Evolutionary conservation across 23 tunicate genomes (phyloP).

Genomic region (Halocynthia roretzi): DNA sequence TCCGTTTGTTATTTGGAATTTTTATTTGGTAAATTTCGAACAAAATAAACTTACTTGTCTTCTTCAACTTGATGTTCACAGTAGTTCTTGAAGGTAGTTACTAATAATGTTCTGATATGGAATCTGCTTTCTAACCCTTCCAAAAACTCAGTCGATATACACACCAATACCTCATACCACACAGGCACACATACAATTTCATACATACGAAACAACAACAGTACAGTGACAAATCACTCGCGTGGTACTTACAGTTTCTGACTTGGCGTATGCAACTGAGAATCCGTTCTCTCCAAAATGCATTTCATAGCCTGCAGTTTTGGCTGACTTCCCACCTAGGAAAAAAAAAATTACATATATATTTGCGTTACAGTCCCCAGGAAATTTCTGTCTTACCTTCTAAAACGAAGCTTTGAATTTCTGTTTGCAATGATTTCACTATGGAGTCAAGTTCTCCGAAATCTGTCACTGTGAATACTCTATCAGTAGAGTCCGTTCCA

Average conservation of each 20-base stretch:
- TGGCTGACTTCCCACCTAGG: background rate
- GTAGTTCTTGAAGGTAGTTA: no score
- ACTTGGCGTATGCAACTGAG: background rate
- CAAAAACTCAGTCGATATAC: no score
- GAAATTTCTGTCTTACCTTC: background rate
- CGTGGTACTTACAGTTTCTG: background rate
- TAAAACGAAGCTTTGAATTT: background rate
- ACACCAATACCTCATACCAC: no score
- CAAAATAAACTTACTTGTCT: no score
- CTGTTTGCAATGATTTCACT: background rate
- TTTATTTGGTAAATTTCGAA: no score
- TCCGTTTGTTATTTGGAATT: no score
- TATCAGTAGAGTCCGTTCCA: background rate
- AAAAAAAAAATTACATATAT: background rate
- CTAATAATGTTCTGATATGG: no score
- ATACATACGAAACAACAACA: background rate
- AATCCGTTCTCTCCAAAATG: background rate
- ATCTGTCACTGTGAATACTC: background rate
- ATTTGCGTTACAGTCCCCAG: no score
- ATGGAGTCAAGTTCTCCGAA: conserved; percentile 1
- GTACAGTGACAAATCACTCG: background rate
- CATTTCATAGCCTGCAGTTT: conserved; percentile 5
- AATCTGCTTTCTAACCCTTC: no score
- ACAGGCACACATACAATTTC: no score
- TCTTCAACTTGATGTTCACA: no score